A percentile compares a stretch with the other conserved stretches of the same genome.
Evolutionary conservation across 2,797 vertebrate species (phyloP).

Genomic region (Siniperca undulata): DNA sequence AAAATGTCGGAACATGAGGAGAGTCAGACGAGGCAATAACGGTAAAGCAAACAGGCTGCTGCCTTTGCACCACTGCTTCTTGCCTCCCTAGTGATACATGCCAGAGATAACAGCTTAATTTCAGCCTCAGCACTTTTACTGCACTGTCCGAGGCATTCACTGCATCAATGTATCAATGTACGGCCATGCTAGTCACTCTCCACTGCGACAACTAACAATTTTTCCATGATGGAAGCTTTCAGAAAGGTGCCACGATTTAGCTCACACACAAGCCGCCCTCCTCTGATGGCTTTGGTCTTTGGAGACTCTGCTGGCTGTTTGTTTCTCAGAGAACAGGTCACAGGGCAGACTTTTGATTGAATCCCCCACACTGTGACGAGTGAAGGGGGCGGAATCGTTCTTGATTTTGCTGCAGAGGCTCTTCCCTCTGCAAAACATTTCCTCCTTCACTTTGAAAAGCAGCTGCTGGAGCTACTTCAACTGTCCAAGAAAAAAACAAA

Average conservation of each 20-base stretch:
- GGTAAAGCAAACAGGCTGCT: conserved; percentile 79
- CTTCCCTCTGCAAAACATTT: conserved; percentile 71
- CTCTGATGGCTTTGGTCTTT: conserved; percentile 75
- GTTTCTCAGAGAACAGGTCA: conserved; percentile 75
- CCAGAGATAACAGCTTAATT: conserved; percentile 83
- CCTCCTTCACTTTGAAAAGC: conserved; percentile 69
- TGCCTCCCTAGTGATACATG: conserved; percentile 78
- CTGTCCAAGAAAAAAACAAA: conserved; percentile 7
- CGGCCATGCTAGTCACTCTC: conserved; percentile 81
- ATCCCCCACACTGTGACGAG: conserved; percentile 75
- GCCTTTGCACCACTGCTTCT: conserved; percentile 71
- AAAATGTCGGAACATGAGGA: conserved; percentile 50
- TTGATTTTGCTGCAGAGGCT: conserved; percentile 77
- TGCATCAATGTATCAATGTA: conserved; percentile 77
- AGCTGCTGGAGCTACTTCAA: conserved; percentile 58
- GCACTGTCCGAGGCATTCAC: conserved; percentile 76
- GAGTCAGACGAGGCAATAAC: conserved; percentile 75
- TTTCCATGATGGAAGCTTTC: conserved; percentile 74
- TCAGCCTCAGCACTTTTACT: conserved; percentile 83
- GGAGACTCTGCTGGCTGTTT: conserved; percentile 77
- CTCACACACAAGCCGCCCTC: conserved; percentile 59
- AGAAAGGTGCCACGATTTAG: conserved; percentile 66
- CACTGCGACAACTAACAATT: conserved; percentile 78
- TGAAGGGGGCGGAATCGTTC: conserved; percentile 60
- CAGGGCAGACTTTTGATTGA: conserved; percentile 79